Evolutionary conservation across 2,797 vertebrate species (phyloP).

Genomic region (Schizothorax lantsangensis): DNA sequence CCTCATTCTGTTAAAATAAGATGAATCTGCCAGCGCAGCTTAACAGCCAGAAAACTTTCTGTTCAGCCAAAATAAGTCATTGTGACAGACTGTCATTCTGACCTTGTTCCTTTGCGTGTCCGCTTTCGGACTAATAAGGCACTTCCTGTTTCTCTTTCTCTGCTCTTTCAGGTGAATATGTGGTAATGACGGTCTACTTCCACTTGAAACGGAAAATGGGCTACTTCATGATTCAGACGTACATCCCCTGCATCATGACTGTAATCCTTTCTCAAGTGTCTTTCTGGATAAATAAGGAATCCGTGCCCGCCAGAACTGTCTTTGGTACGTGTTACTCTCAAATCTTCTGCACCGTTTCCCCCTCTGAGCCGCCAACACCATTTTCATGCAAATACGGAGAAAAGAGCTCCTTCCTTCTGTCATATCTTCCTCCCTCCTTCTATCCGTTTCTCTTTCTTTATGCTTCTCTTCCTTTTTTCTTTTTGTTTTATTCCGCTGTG

Average conservation of each 20-base stretch:
- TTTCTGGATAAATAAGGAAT: slow-evolving; percentile 99
- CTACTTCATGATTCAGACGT: slow-evolving; percentile 99
- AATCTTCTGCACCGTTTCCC: slow-evolving; percentile 62
- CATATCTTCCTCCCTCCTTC: background rate
- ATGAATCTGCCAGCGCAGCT: slow-evolving; percentile 43
- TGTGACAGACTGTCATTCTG: slow-evolving; percentile 45
- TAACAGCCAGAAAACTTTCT: slow-evolving; percentile 24
- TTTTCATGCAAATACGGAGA: slow-evolving; percentile 57
- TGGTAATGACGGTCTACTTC: slow-evolving; percentile 98
- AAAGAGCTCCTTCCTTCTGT: slow-evolving; percentile 9
- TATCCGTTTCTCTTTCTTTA: background rate
- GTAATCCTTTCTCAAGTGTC: slow-evolving; percentile 99
- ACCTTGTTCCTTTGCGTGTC: slow-evolving; percentile 21
- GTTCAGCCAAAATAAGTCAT: slow-evolving; percentile 39
- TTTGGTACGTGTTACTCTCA: slow-evolving; percentile 87
- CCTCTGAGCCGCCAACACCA: slow-evolving; percentile 42
- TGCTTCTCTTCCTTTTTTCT: background rate
- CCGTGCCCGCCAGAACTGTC: slow-evolving; percentile 96
- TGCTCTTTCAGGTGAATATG: slow-evolving; percentile 89
- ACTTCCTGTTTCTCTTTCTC: slow-evolving; percentile 36
- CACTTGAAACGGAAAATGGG: slow-evolving; percentile 98
- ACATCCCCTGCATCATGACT: slow-evolving; percentile 99
- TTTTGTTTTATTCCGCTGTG: background rate
- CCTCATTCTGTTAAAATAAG: slow-evolving; percentile 43
- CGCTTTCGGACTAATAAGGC: slow-evolving; percentile 38